Percentiles rank a stretch among this genome's conserved stretches.
Evolutionary conservation across 2,113 vertebrate genomes (phyloP).

Genomic region (Pedionomus torquatus): DNA sequence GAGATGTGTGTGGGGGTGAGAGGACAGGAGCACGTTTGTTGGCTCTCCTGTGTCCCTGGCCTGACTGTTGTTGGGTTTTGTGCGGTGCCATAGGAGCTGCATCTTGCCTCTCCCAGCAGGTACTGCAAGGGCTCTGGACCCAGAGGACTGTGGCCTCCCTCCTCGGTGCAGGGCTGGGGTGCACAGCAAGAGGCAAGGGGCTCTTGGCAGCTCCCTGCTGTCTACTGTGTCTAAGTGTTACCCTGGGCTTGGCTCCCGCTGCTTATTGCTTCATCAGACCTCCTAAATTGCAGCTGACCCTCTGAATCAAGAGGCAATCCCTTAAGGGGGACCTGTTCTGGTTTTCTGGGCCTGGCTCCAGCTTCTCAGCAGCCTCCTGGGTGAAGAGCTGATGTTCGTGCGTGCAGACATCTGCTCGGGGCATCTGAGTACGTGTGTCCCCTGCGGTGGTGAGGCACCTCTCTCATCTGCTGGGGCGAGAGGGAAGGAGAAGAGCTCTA

Average conservation of each 20-base stretch:
- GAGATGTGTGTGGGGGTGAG: fast-evolving
- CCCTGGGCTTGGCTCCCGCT: not conserved
- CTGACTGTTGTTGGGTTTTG: fast-evolving
- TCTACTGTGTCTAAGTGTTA: not conserved
- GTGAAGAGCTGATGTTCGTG: not conserved
- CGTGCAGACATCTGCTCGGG: fast-evolving
- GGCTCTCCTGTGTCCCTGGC: fast-evolving
- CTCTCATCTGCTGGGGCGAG: not conserved
- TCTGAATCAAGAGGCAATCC: not conserved
- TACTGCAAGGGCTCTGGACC: not conserved
- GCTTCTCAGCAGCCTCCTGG: not conserved
- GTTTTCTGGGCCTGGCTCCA: not conserved
- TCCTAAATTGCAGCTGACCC: not conserved
- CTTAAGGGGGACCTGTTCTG: not conserved
- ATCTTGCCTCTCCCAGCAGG: fast-evolving
- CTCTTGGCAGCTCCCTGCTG: fast-evolving
- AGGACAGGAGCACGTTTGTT: not conserved
- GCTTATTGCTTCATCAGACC: not conserved
- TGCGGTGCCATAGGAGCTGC: fast-evolving
- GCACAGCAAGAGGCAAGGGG: fast-evolving
- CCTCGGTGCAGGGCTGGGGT: not conserved
- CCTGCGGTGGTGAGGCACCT: fast-evolving
- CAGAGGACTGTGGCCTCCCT: not conserved
- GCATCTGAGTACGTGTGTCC: fast-evolving
- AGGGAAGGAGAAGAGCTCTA: not conserved